These are phyloP conservation scores for Ostrea denselamellosa DNA, from an alignment of 1,140 invertebrate genomes.

Conservation along the genomic window DNA sequence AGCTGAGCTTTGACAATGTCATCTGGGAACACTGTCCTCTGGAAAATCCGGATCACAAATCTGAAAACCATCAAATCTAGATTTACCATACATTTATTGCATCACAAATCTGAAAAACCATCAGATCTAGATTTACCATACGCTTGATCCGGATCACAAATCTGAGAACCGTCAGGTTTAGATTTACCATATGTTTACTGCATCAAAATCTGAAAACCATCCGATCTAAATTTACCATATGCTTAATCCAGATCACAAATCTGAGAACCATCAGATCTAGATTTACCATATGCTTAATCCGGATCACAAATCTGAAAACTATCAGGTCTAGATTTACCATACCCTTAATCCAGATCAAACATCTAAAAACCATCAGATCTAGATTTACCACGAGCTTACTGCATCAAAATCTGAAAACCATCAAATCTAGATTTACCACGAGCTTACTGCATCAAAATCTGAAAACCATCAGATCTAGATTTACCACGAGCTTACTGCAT, in stretches of 20 bases:
- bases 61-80: slow-evolving; percentile 47
- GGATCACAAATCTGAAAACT: slow-evolving; percentile 60
- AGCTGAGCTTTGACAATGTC: slow-evolving; percentile 63
- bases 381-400: too few relatives aligned
- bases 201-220: slow-evolving; percentile 59
- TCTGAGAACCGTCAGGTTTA: slow-evolving; percentile 45
- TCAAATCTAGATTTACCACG: background rate
- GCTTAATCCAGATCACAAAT: slow-evolving; percentile 60
- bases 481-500: too few relatives aligned
- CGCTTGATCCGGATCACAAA: slow-evolving; percentile 62
- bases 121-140: too few relatives aligned
- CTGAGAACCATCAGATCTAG: slow-evolving; percentile 45
- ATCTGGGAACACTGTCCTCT: slow-evolving; percentile 62
- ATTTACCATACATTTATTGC: too few relatives aligned
- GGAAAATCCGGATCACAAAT: slow-evolving; percentile 60
- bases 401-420: slow-evolving; percentile 60
- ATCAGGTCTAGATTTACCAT: background rate
- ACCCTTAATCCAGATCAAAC: slow-evolving; percentile 60
- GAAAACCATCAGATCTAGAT: background rate
- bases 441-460: too few relatives aligned
- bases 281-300: too few relatives aligned
- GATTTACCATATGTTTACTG: too few relatives aligned
- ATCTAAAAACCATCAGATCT: slow-evolving; percentile 49
- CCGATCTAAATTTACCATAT: background rate
- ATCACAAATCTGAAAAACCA: too few relatives aligned